Conservation (phyloP, 2,113 vertebrate genomes). For the Limnothrissa miodon region DNA sequence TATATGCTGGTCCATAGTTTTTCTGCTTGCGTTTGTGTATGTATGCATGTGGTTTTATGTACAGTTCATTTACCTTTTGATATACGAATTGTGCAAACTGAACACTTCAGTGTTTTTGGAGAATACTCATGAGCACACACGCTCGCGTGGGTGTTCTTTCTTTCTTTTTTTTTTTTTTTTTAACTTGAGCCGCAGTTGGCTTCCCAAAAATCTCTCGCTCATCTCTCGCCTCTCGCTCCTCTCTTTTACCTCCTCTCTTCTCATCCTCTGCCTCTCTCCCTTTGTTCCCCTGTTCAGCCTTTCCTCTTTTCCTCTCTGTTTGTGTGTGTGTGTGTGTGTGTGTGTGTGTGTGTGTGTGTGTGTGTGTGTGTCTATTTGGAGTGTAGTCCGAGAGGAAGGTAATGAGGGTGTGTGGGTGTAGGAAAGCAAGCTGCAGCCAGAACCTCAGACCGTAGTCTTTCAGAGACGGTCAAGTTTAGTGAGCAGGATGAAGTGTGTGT, state of each 20-base stretch:
- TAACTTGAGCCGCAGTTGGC: neutral
- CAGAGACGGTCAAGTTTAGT: neutral
- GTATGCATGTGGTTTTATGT: neutral
- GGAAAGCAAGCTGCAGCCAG: constrained; percentile 6
- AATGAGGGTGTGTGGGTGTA: constrained; percentile 13
- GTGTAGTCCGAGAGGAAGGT: neutral
- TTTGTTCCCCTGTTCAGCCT: neutral
- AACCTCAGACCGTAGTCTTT: neutral
- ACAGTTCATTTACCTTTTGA: neutral
- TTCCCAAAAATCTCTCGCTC: neutral
- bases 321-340: neutral
- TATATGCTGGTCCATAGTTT: neutral
- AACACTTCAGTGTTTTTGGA: neutral
- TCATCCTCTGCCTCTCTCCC: neutral
- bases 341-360: too few relatives aligned
- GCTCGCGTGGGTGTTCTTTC: neutral
- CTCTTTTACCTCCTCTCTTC: neutral
- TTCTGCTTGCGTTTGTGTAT: neutral
- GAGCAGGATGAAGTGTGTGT: neutral
- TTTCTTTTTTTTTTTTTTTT: too few relatives aligned
- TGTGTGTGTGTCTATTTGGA: neutral
- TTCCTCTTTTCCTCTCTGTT: neutral
- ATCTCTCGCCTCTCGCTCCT: neutral
- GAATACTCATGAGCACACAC: neutral
- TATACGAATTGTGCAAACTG: neutral